A percentile compares a stretch with the other conserved stretches of the same genome.
phyloP scores from a whole-genome alignment of 2,113 vertebrate genomes.

The Perognathus longimembris region DNA sequence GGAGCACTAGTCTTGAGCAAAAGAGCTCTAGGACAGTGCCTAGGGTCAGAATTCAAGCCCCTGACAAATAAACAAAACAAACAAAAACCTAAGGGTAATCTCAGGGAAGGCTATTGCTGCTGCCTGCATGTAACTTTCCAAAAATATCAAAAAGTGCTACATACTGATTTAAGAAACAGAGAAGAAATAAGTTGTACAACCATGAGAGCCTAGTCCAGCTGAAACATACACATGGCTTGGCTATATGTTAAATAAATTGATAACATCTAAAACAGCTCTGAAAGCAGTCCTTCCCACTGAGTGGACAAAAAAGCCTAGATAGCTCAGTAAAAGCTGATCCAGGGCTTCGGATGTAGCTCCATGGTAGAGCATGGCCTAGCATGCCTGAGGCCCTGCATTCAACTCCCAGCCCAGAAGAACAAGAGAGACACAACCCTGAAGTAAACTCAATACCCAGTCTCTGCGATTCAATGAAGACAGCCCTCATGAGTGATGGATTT shows the following conservation, averaged over 20 bases:
- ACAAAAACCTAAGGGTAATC: too few species aligned
- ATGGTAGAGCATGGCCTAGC: neutral
- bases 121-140: neutral
- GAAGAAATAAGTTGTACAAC: constrained; percentile 34
- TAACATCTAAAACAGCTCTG: too few species aligned
- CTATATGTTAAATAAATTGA: too few species aligned
- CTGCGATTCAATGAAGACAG: neutral
- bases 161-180: neutral
- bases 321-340: too few species aligned
- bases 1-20: too few species aligned
- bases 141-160: neutral
- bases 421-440: neutral
- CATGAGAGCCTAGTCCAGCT: neutral
- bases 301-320: too few species aligned
- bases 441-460: neutral
- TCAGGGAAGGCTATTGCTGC: too few species aligned
- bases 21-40: too few species aligned
- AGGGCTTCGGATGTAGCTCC: neutral
- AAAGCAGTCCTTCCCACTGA: too few species aligned
- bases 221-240: too few species aligned
- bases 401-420: neutral
- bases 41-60: too few species aligned
- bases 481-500: neutral
- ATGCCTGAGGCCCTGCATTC: neutral
- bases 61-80: too few species aligned